Percentiles rank a stretch among this genome's conserved stretches.
Conservation (phyloP, 2,113 vertebrate genomes). For the Lophius piscatorius region DNA sequence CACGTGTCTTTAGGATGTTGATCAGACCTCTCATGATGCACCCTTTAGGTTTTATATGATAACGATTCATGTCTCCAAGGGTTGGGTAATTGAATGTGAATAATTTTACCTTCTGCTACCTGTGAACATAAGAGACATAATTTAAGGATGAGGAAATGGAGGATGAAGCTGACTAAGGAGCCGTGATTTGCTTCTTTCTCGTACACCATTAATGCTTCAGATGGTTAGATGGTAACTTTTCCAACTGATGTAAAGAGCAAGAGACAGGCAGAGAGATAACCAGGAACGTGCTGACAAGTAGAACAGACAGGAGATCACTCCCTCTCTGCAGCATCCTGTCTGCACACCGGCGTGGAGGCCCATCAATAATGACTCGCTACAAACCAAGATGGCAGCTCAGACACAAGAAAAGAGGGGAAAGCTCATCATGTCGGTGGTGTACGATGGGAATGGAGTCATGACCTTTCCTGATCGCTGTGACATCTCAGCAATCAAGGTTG, state of each 20-base stretch:
- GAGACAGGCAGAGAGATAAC: not conserved
- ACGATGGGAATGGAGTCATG: slow-evolving; percentile 40
- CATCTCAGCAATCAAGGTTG: slow-evolving; percentile 31
- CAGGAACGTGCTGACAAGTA: slow-evolving; percentile 6
- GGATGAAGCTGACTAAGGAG: slow-evolving; percentile 3
- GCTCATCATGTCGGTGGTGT: slow-evolving; percentile 42
- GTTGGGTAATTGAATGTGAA: slow-evolving; percentile 39
- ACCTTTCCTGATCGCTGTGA: slow-evolving; percentile 50
- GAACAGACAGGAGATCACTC: no score
- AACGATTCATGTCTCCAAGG: slow-evolving; percentile 42
- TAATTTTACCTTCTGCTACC: slow-evolving; percentile 31
- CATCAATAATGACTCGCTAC: slow-evolving; percentile 56
- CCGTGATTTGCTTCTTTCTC: not conserved
- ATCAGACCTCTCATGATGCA: not conserved
- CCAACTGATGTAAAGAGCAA: no score
- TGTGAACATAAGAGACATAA: slow-evolving; percentile 16
- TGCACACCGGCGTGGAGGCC: slow-evolving; percentile 47
- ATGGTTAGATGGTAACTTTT: slow-evolving; percentile 10
- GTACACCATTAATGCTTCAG: slow-evolving; percentile 2
- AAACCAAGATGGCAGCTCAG: slow-evolving; percentile 61
- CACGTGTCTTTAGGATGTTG: slow-evolving; percentile 23
- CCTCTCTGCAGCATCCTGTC: slow-evolving; percentile 42
- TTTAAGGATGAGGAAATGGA: not conserved
- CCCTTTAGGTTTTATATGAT: slow-evolving; percentile 35
- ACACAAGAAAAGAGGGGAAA: slow-evolving; percentile 24